Conservation (phyloP, 1,140 invertebrate species). For the Thaumatotibia leucotreta region DNA sequence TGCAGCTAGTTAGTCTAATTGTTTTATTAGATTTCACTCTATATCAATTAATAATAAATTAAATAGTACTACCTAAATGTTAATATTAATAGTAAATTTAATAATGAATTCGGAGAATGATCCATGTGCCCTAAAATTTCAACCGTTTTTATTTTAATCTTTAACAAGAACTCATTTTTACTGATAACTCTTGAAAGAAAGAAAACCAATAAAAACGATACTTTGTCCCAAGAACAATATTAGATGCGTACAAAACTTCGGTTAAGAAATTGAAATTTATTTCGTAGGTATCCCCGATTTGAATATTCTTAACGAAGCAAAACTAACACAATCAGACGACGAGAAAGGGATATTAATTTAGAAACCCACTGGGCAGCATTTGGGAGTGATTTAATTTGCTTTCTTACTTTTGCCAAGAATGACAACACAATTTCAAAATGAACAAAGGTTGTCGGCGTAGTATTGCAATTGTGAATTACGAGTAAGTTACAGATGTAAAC, state of each 20-base stretch:
- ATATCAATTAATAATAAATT: too few species aligned
- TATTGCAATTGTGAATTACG: background rate
- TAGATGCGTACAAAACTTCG: slow-evolving; percentile 5
- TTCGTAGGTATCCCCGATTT: slow-evolving; percentile 10
- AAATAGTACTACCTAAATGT: too few species aligned
- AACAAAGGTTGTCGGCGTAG: background rate
- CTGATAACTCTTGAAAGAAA: background rate
- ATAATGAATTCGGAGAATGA: too few species aligned
- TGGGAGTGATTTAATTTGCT: slow-evolving; percentile 6
- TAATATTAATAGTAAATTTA: too few species aligned
- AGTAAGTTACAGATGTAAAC: too few species aligned
- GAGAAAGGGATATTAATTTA: slow-evolving; percentile 13
- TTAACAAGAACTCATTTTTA: background rate
- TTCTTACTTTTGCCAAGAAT: slow-evolving; percentile 5
- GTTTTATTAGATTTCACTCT: too few species aligned
- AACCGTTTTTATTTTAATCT: background rate
- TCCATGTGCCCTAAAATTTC: too few species aligned
- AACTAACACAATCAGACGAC: slow-evolving; percentile 7
- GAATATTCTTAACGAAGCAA: slow-evolving; percentile 12
- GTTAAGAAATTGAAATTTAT: slow-evolving; percentile 11
- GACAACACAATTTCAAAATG: slow-evolving; percentile 9
- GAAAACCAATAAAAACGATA: background rate
- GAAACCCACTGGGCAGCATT: slow-evolving; percentile 6
- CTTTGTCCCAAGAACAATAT: slow-evolving; percentile 11
- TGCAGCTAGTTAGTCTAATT: too few species aligned